Percentiles rank a stretch among this genome's conserved stretches.
These are phyloP conservation scores for Geotrupes spiniger DNA, from an alignment of 2,888 invertebrate genomes.

Conservation along the genomic window DNA sequence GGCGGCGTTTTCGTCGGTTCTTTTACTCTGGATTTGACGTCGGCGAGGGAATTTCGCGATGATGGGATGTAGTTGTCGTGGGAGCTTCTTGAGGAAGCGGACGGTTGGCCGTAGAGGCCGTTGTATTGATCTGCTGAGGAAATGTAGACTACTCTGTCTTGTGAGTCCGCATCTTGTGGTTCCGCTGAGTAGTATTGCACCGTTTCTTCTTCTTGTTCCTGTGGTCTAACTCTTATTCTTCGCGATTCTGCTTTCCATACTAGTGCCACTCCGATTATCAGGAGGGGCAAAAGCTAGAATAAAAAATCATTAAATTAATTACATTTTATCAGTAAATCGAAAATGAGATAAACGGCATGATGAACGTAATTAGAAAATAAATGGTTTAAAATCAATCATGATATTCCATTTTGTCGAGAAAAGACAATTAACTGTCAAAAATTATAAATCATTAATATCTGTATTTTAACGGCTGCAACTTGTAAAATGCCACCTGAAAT, in stretches of 20 bases:
- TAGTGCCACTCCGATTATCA: constrained; percentile 35
- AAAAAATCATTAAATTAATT: constrained; percentile 14
- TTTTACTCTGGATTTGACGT: constrained; percentile 47
- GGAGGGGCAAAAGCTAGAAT: constrained; percentile 37
- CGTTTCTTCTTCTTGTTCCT: constrained; percentile 47
- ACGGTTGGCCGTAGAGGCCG: constrained; percentile 51
- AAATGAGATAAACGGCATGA: too few species aligned
- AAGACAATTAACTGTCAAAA: too few species aligned
- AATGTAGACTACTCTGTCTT: constrained; percentile 45
- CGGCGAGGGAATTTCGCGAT: constrained; percentile 10
- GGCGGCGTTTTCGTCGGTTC: constrained; percentile 66
- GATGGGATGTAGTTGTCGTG: constrained; percentile 36
- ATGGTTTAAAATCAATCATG: too few species aligned
- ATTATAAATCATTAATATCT: too few species aligned
- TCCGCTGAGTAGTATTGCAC: constrained; percentile 51
- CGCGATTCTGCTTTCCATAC: constrained; percentile 46
- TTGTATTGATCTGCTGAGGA: constrained; percentile 51
- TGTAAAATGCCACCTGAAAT: too few species aligned
- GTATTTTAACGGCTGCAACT: too few species aligned
- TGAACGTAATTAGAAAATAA: too few species aligned
- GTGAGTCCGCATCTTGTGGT: constrained; percentile 43
- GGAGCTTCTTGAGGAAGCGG: constrained; percentile 39
- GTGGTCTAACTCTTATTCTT: constrained; percentile 53
- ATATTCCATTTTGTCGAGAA: too few species aligned
- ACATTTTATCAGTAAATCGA: too few species aligned